Evolutionary conservation across 2,888 invertebrate genomes (phyloP), one percentile per base, ranked within the genome.

Genomic region (Mimas tiliae): DNA sequence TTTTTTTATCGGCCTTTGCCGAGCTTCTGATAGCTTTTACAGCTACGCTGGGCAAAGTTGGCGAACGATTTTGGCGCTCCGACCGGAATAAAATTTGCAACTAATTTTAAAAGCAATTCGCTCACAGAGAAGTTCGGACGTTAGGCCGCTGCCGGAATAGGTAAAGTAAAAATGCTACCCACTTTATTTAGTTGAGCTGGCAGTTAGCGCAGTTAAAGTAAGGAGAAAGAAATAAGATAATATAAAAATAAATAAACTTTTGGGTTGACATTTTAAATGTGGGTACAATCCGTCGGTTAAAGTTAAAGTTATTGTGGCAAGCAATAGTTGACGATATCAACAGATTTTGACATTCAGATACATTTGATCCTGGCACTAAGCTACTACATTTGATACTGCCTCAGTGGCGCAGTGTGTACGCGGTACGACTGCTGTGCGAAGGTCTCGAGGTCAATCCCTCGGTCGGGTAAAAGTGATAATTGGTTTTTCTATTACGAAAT

Each of bases 31-130:
- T 42, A 19, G 58, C 58, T 58, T 58, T 58, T 42, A 58, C 58
- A 58, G 58, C 19, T 42, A 9, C 58, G 11, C 16, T 38, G 42
- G 8, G 19, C 19, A 58, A 58, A 58, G 58, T 42, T 58, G 42
- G 58, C 58, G 58, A 58, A 38, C 58, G 58, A 21, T 58, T 58
- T 58, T 42, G 14, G 58, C 58, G 58, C 58, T 58, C 58, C 19
- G 19, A 19, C 38, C 58, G 58, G 38, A 42, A 38, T 63, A 67
- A 34, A 64, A 45, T 53, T 48, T 50, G 14, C 38, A 47, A 52
- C n/a, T 33, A 53, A 51, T 63, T 58, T 51, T 19, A 6, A 16
- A 16, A 58, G 42, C 58, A 58, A 58, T 58, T 58, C n/a, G 62
- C 21, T 64, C 62, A 9, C 55, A 64, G 8, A 6, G 38, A 19